Base-by-base conservation (phyloP, 2,113 vertebrate genomes). In the Actinemys pallida region DNA sequence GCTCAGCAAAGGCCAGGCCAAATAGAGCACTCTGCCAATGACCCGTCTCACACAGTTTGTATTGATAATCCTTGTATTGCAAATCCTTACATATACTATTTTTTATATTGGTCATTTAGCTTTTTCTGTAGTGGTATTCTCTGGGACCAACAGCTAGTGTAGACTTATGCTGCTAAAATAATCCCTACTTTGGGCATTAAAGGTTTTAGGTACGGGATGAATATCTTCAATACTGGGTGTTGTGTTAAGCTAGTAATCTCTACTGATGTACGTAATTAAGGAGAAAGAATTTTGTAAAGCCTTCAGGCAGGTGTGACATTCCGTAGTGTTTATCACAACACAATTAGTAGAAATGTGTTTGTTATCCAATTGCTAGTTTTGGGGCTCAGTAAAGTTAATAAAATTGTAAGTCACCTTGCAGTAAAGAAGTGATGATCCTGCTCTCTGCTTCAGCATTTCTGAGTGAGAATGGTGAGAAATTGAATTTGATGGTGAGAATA, bases 401-500 rank as follows among this genome's bases (percentile, higher is more conserved):
- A 90, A 93, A 42, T 65, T 91, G n/a, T 79, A 90, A 95, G 86
- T 39, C 14, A 4, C 86, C 56, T 94, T 85, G 42, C 83, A 92
- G 59, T 82, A 62, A 90, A 80, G 35, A 14, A 84, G 22, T 76
- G 69, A 53, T 84, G 39, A 4, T 57, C 29, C n/a, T 27, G 49
- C 84, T 80, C 25, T 50, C 1, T 76, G n/a, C 50, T 76, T 85
- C 5, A 1, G 86, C 79, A 83, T 83, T 86, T 86, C 89, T 47
- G 47, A 52, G 29, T 62, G 13, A 81, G 53, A 72, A 54, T 54
- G 53, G 53, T 54, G 19, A 54, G 53, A 54, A 22, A 54, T 22
- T 54, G 20, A 54, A 54, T 54, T 16, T 39, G 65, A 20, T n/a
- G 65, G 72, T 87, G 47, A 86, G 91, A 87, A 49, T 91, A 39